Evolutionary conservation across 2,797 vertebrate species (phyloP), one percentile per base, ranked within the genome.

Genomic region (Pyrocephalus nanus): DNA sequence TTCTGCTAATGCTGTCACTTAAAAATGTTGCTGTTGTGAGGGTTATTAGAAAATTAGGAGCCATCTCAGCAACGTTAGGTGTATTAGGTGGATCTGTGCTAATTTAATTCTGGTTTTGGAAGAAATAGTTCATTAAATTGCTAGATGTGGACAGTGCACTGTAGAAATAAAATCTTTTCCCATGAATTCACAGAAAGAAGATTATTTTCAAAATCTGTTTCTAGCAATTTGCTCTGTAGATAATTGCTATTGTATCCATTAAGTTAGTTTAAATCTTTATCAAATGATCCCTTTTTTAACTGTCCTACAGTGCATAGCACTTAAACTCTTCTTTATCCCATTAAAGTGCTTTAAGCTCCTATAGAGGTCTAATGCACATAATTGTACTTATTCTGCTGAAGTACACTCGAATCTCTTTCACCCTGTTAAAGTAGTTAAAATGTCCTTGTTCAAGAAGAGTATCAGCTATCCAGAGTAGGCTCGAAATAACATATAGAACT

Each of bases 351-450:
- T 86, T 93, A 90, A 92, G 81, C 74, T 67, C 53, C 86, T 80
- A 45, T 48, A 83, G 92, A 53, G 53, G 48, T 55, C 78, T 94
- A 93, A 91, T 74, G 78, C 85, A 81, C 21, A 10, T 94, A 96
- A 97, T 93, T 96, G 90, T 94, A 94, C 90, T 95, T 91, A 94
- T 96, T 89, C 82, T 94, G 69, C 60, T 72, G 91, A 92, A 97
- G 87, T 45, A 86, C 64, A 88, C 72, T 93, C 85, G 82, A 83
- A 95, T 82, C 51, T 72, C 90, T 94, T 95, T 94, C n/a, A 72
- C 65, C 50, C 73, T 53, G 45, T 92, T 95, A 66, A 75, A 91
- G 81, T 2, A 91, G 88, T 93, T 92, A 88, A 88, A 94, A 94
- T 82, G 94, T 58, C 64, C 91, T 93, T 79, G 55, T 83, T 92